These are phyloP conservation scores for Amphilophus citrinellus DNA, from an alignment of 2,113 vertebrate genomes.

Conservation along the genomic window DNA sequence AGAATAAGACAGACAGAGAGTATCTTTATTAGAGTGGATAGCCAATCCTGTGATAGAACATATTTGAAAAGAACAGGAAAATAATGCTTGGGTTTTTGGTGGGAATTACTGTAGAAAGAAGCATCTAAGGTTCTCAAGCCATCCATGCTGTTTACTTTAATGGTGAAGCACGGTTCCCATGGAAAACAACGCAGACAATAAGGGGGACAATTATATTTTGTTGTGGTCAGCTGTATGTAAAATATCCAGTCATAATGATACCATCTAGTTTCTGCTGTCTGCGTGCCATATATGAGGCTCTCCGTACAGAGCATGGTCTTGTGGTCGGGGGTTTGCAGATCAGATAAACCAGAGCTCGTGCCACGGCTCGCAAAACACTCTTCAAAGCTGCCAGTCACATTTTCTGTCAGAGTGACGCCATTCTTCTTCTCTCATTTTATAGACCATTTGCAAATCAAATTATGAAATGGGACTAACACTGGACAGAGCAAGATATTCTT, in stretches of 20 bases:
- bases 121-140: not conserved
- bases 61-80: not conserved
- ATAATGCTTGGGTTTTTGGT: not conserved
- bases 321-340: constrained; percentile 50
- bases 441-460: constrained; percentile 41
- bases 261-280: not conserved
- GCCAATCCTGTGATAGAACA: not conserved
- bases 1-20: constrained; percentile 33
- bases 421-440: constrained; percentile 21
- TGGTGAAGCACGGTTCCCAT: constrained; percentile 4
- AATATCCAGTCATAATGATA: constrained; percentile 1
- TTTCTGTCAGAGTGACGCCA: constrained; percentile 26
- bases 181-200: not conserved
- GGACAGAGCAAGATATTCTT: not conserved
- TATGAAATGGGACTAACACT: constrained; percentile 14
- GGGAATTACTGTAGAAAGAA: not conserved
- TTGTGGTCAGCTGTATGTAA: constrained; percentile 1
- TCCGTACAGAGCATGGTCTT: constrained; percentile 1
- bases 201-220: not conserved
- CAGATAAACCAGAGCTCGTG: constrained; percentile 33
- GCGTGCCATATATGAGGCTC: not conserved
- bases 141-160: constrained; percentile 5
- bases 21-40: constrained; percentile 32
- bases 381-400: constrained; percentile 42
- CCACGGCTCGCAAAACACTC: constrained; percentile 15